These are phyloP conservation scores for Agrotis exclamationis DNA, from an alignment of 2,888 invertebrate species.

Conservation along the genomic window DNA sequence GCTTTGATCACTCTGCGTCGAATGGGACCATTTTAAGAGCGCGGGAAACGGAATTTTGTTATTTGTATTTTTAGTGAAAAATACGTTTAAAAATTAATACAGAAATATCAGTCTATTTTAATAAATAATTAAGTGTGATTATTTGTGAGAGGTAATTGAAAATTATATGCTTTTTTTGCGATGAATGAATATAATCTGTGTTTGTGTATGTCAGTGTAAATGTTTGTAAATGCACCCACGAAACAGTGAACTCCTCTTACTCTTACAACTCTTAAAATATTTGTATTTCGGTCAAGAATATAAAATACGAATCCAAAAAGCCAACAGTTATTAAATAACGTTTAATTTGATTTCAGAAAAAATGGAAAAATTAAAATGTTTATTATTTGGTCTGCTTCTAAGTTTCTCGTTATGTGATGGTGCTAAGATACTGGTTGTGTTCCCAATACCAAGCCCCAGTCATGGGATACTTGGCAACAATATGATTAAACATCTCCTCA, in stretches of 20 bases:
- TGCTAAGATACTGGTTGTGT: constrained; percentile 72
- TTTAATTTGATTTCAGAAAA: constrained; percentile 5
- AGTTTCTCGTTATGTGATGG: constrained; percentile 56
- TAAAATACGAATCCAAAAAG: no score
- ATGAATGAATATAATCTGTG: background rate
- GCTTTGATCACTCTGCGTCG: background rate
- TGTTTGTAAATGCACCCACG: no score
- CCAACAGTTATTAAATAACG: background rate
- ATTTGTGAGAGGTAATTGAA: constrained; percentile 2
- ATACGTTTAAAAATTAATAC: background rate
- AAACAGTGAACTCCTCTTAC: no score
- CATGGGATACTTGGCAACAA: constrained; percentile 76
- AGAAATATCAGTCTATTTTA: background rate
- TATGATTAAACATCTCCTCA: constrained; percentile 68
- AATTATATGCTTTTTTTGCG: background rate
- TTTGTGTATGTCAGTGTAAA: no score
- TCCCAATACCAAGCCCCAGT: constrained; percentile 74
- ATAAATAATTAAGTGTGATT: no score
- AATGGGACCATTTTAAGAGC: constrained; percentile 10
- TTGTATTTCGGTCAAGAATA: no score
- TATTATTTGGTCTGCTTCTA: constrained; percentile 40
- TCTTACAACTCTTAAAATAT: no score
- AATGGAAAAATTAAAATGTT: constrained; percentile 31
- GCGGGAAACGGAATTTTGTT: background rate
- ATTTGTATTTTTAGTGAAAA: background rate